A percentile compares a stretch with the other conserved stretches of the same genome.
phyloP scores from a whole-genome alignment of 2,113 vertebrate genomes.

The Rhea americana region DNA sequence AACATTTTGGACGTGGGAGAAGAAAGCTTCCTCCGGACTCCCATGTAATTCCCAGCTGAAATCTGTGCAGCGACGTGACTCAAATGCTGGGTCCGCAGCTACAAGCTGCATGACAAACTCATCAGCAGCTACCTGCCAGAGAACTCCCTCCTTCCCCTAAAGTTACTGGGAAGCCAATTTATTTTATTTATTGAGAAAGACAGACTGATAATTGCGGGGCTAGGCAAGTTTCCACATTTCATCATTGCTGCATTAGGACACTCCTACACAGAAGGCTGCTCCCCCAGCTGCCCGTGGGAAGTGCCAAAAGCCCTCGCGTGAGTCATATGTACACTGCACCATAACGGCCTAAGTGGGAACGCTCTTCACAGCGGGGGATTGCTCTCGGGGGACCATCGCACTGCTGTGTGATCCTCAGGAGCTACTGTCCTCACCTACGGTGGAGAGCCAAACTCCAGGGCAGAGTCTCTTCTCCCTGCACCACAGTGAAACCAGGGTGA shows the following conservation, averaged over 20 bases:
- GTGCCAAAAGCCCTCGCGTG: slow-evolving; percentile 55
- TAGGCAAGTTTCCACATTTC: slow-evolving; percentile 46
- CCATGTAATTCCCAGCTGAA: not conserved
- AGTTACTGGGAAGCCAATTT: not conserved
- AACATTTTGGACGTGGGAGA: not conserved
- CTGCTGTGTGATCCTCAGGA: not conserved
- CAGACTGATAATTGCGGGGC: slow-evolving; percentile 36
- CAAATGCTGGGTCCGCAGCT: not conserved
- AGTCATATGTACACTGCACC: slow-evolving; percentile 24
- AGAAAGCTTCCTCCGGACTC: not conserved
- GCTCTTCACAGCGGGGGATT: not conserved
- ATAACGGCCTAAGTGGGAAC: not conserved
- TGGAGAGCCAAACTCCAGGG: not conserved
- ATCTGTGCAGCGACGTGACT: not conserved
- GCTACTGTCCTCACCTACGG: not conserved
- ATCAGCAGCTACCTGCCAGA: slow-evolving; percentile 1
- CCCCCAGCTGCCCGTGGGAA: slow-evolving; percentile 48
- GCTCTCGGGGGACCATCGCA: not conserved
- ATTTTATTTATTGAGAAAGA: slow-evolving; percentile 42
- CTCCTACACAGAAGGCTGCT: slow-evolving; percentile 57
- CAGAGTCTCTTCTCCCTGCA: not conserved
- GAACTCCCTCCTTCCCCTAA: not conserved
- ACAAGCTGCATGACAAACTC: not conserved
- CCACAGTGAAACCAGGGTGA: not conserved
- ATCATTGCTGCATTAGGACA: slow-evolving; percentile 54